Evolutionary conservation across 2,113 vertebrate species (phyloP), one percentile per base, ranked within the genome.

Genomic region (Cebidichthys violaceus): DNA sequence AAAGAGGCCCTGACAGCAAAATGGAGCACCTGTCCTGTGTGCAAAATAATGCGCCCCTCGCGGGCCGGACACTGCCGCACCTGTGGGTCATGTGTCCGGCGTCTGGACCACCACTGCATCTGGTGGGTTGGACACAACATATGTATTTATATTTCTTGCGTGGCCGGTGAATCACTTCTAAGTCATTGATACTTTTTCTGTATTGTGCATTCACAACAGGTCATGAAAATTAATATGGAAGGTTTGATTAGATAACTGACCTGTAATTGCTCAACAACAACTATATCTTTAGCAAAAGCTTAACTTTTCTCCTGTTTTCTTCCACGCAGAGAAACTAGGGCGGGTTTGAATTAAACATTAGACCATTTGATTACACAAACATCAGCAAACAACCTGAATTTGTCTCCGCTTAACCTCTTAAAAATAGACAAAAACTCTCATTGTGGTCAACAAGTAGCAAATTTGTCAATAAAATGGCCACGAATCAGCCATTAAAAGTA

Each of bases 21-120:
- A 69, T 88, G 85, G 81, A 86, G 66, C 60, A 27, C 90, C 89
- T 98, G 97, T 70, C 11, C 93, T 3, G 88, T 93, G 67, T 99
- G 98, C 87, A 96, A 95, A 88, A 90, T 97, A 89, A 87, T 95
- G 64, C 95, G 96, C 7, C 97, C 97, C 4, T 96, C 96, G 0
- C 95, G 98, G 64, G 96, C 98, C 0, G 98, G 98, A 88, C 98
- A 99, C 83, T 99, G 98, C 94, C 93, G 96, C 54, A 97, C 98
- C 45, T 99, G 98, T 22, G 95, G 96, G 41, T 88, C 93, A 70
- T 99, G 98, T 60, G 95, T 99, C 18, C 95, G 92, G 80, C 96
- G 98, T 39, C 92, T 99, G 95, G 98, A 99, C 89, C 98, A 99
- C 87, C 98, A 99, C 82, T 99, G 98, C 77, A 96, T 99, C 94